A percentile compares a stretch with the other conserved stretches of the same genome.
These are phyloP conservation scores for Lathronympha strigana DNA, from an alignment of 2,888 invertebrate genomes.

Conservation along the genomic window DNA sequence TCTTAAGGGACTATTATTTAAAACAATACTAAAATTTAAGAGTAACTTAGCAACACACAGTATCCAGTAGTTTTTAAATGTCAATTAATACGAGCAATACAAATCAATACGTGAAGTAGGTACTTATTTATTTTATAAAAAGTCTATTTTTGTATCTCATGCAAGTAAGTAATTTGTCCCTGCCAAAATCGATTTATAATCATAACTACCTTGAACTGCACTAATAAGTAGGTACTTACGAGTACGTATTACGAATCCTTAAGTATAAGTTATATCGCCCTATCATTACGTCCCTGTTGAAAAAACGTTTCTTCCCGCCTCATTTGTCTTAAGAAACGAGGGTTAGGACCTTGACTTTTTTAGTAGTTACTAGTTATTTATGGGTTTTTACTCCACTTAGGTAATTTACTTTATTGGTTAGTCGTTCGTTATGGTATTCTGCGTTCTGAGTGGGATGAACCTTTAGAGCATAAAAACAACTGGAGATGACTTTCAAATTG, in stretches of 20 bases:
- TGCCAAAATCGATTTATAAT: constrained; percentile 24
- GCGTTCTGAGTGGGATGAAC: constrained; percentile 18
- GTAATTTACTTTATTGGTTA: constrained; percentile 47
- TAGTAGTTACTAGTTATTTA: constrained; percentile 55
- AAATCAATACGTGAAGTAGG: no score
- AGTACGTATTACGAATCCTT: constrained; percentile 15
- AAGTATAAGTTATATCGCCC: constrained; percentile 23
- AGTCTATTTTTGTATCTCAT: background rate
- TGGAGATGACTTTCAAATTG: no score
- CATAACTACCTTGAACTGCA: constrained; percentile 11
- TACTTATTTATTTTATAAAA: background rate
- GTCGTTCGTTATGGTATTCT: constrained; percentile 25
- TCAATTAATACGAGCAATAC: no score
- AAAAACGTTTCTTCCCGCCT: constrained; percentile 46
- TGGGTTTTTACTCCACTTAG: constrained; percentile 48
- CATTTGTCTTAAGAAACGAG: constrained; percentile 59
- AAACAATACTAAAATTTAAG: no score
- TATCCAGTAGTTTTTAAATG: no score
- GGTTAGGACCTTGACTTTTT: constrained; percentile 53
- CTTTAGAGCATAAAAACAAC: no score
- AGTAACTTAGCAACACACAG: no score
- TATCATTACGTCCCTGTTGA: constrained; percentile 21
- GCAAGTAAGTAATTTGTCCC: background rate
- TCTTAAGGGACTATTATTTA: no score
- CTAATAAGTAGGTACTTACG: background rate